Evolutionary conservation across 2,888 invertebrate genomes (phyloP).

Genomic region (Epinotia demarniana): DNA sequence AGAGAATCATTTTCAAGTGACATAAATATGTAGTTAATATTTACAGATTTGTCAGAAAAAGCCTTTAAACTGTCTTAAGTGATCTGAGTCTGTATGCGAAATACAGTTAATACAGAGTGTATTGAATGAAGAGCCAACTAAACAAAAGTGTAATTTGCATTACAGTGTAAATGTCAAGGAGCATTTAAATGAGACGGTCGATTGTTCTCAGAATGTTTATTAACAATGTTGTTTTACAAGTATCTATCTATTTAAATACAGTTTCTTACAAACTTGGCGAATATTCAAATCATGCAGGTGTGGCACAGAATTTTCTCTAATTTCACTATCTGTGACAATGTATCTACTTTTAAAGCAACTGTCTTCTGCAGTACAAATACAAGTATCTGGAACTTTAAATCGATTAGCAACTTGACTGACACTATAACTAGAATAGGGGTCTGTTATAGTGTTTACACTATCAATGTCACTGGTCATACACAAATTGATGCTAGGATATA

Average conservation of each 20-base stretch:
- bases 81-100: not conserved
- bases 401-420: slow-evolving; percentile 53
- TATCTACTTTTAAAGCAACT: slow-evolving; percentile 77
- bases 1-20: too few species aligned
- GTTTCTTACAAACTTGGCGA: slow-evolving; percentile 86
- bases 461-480: slow-evolving; percentile 88
- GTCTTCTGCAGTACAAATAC: slow-evolving; percentile 77
- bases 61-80: too few species aligned
- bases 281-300: slow-evolving; percentile 88
- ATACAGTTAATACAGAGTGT: not conserved
- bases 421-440: slow-evolving; percentile 75
- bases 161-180: slow-evolving; percentile 11
- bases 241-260: slow-evolving; percentile 67
- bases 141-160: slow-evolving; percentile 39
- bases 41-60: too few species aligned
- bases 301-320: slow-evolving; percentile 80
- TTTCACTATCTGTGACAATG: slow-evolving; percentile 65
- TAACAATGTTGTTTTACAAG: slow-evolving; percentile 36
- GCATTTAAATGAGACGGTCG: slow-evolving; percentile 37
- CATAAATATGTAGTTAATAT: too few species aligned
- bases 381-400: slow-evolving; percentile 56
- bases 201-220: slow-evolving; percentile 23
- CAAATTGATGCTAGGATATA: slow-evolving; percentile 93
- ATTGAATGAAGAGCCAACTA: slow-evolving; percentile 25
- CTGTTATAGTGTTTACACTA: slow-evolving; percentile 86